Evolutionary conservation across 2,797 vertebrate genomes (phyloP), one percentile per base, ranked within the genome.

Genomic region (Myripristis murdjan): DNA sequence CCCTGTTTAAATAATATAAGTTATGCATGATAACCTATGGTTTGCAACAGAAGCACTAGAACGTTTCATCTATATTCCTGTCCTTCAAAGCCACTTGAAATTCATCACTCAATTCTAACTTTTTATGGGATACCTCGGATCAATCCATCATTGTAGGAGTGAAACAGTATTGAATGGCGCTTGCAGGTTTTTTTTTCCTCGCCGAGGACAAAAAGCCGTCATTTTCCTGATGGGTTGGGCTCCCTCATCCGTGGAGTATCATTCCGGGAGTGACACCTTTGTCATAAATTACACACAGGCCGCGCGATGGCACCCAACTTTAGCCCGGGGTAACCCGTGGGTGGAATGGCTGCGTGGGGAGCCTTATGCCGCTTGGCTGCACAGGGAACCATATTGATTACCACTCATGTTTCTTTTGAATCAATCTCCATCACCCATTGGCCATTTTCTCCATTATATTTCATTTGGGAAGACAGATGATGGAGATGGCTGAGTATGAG

Each of bases 381-480:
- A 82, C 83, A 79, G 77, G 72, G 69, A 77, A 81, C 84, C 76
- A 65, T 92, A 94, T 93, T 87, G 92, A 93, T 95, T 83, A 92
- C 73, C 77, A 73, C 78, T 91, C 84, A 69, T 92, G 89, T 89
- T 92, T 86, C 88, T 85, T 90, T 82, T 77, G 79, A 92, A 92
- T 93, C 90, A 91, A 92, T 92, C 92, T 92, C 85, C 83, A 91
- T 92, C 88, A 90, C 82, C 90, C 85, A 78, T 76, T 71, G 89
- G 90, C 86, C 70, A 81, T 91, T 90, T 92, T 89, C 73, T 73
- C 68, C 75, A 84, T 92, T 89, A 86, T 84, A 82, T 86, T 93
- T 90, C 48, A 87, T 87, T 73, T 84, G 59, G 75, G 71, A 78
- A 86, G 87, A 87, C 60, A 9, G 76, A 92, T 92, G 87, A 85